Evolutionary conservation across 2,113 vertebrate genomes (phyloP), one percentile per base, ranked within the genome.

Genomic region (Euleptes europaea): DNA sequence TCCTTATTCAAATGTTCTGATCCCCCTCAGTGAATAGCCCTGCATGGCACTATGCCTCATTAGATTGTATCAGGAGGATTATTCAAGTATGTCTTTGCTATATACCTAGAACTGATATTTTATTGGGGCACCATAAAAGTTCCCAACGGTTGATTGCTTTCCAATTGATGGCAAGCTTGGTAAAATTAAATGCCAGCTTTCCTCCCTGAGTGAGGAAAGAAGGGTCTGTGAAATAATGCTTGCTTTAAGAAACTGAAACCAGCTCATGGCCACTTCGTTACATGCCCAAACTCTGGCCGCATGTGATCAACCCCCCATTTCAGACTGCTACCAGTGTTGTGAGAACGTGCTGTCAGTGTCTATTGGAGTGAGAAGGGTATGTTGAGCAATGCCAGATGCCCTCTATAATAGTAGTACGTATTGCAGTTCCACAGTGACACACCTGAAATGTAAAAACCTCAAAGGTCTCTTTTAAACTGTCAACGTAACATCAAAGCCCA

Each of bases 381-480:
- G 76, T 69, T 3, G 3, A 86, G 74, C 60, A 81, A 63, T 80
- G 81, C 77, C 88, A 92, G 88, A 76, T 91, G 88, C 71, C 85
- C 54, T 0, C 0, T 83, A 79, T 31, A 75, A 54, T 0, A 0
- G 15, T 54, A 35, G 73, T 0, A 0, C 70, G 38, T 79, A 51
- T 1, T 0, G 44, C 1, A 1, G 47, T 38, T 71, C 74, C 77
- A 86, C 5, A 86, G 79, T 76, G 81, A 3, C 14, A 66, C 8
- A 31, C 28, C 54, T 78, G 67, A 90, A 77, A 73, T 19, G 15
- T 35, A 82, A 42, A 92, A 78, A 47, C 80, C 72, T 88, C 82
- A 85, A 67, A 87, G 80, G 51, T 83, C 49, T 60, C 15, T 89
- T 84, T 85, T 75, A 79, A 82, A 70, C 49, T 4, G 86, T 88